A percentile compares a stretch with the other conserved stretches of the same genome.
Evolutionary conservation across 1,140 invertebrate genomes (phyloP).

Genomic region (Drosophila novamexicana): DNA sequence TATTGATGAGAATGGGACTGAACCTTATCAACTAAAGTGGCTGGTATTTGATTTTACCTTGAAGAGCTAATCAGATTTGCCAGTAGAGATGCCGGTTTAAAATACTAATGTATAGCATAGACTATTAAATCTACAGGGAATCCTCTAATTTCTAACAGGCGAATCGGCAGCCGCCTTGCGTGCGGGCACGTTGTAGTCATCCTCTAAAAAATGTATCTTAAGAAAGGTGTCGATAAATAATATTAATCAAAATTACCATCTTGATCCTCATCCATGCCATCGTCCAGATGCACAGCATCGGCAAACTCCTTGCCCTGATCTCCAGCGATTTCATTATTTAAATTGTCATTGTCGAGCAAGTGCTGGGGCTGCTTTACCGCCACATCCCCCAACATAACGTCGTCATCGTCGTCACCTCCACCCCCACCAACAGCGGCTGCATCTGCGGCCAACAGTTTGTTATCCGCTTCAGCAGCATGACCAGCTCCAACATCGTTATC

Average conservation of each 20-base stretch:
- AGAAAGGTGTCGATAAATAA: not conserved
- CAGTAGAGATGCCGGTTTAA: constrained; percentile 25
- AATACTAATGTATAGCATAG: constrained; percentile 21
- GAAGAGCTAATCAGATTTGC: constrained; percentile 4
- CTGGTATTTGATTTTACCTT: constrained; percentile 12
- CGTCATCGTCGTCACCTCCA: constrained; percentile 68
- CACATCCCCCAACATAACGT: constrained; percentile 74
- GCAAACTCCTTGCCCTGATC: constrained; percentile 83
- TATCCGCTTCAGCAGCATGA: constrained; percentile 41
- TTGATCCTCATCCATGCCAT: constrained; percentile 79
- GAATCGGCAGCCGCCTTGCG: constrained; percentile 69
- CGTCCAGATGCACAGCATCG: constrained; percentile 77
- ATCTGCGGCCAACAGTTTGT: constrained; percentile 52
- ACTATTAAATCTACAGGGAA: constrained; percentile 16
- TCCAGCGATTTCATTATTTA: constrained; percentile 80
- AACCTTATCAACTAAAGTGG: constrained; percentile 36
- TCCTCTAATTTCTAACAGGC: constrained; percentile 71
- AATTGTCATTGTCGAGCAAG: constrained; percentile 71
- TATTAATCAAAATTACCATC: constrained; percentile 60
- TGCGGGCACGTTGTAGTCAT: constrained; percentile 73
- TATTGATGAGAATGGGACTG: constrained; percentile 5
- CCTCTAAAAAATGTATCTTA: constrained; percentile 47
- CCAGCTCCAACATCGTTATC: constrained; percentile 56
- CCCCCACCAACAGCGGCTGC: constrained; percentile 33
- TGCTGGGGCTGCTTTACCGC: constrained; percentile 74